Conservation (phyloP, 1,140 invertebrate species). For the Bradynema listronoti region DNA sequence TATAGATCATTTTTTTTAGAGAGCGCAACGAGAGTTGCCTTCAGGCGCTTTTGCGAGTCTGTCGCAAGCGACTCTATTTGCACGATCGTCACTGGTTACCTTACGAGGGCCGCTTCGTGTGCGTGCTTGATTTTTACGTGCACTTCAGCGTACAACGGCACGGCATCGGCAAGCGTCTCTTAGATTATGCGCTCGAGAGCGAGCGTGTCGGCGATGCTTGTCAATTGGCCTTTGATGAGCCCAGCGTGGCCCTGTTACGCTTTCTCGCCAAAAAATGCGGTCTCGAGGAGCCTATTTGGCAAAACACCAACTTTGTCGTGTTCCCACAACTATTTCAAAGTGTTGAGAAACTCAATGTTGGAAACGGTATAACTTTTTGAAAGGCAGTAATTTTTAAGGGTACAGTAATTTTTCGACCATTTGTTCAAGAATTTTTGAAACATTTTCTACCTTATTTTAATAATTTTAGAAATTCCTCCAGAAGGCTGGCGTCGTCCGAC, state of each 20-base stretch:
- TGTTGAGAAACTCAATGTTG: slow-evolving; percentile 4
- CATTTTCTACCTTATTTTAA: slow-evolving; percentile 6
- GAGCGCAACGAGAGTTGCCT: slow-evolving; percentile 61
- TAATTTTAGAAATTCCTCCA: slow-evolving; percentile 22
- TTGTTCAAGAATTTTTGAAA: slow-evolving; percentile 2
- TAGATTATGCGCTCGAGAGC: slow-evolving; percentile 71
- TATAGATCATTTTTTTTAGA: slow-evolving; percentile 24
- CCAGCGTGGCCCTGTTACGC: slow-evolving; percentile 44
- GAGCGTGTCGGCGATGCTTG: slow-evolving; percentile 28
- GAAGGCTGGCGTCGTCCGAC: slow-evolving; percentile 48
- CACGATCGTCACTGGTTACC: slow-evolving; percentile 63
- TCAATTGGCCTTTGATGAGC: slow-evolving; percentile 46
- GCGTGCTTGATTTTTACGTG: slow-evolving; percentile 79
- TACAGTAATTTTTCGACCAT: slow-evolving; percentile 7
- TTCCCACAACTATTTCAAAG: slow-evolving; percentile 46
- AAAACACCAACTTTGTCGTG: slow-evolving; percentile 54
- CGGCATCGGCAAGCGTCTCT: slow-evolving; percentile 71
- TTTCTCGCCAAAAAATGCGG: slow-evolving; percentile 40
- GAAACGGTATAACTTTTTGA: background rate
- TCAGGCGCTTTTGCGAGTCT: slow-evolving; percentile 75
- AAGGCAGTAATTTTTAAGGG: too few species aligned
- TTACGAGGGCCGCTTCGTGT: slow-evolving; percentile 61
- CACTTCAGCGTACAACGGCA: slow-evolving; percentile 71
- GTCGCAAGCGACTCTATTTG: slow-evolving; percentile 75
- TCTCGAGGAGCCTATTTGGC: slow-evolving; percentile 43